These are phyloP conservation scores for Oenanthe oenanthe DNA, from an alignment of 2,113 vertebrate species.

Conservation along the genomic window DNA sequence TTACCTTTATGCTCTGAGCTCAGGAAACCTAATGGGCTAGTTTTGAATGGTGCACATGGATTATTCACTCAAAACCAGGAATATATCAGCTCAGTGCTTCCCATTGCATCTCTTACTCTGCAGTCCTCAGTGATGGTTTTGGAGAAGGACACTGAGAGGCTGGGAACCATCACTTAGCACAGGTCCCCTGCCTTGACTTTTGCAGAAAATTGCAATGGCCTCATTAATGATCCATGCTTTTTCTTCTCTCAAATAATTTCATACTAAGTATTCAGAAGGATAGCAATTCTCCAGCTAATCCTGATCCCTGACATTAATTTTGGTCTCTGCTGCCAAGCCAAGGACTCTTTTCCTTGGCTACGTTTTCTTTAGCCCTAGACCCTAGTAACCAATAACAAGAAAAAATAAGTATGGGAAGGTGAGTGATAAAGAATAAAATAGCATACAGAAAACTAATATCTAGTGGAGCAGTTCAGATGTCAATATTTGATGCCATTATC, in stretches of 20 bases:
- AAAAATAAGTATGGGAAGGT: background rate
- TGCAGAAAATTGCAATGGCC: background rate
- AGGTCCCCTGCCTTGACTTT: background rate
- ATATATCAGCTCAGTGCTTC: background rate
- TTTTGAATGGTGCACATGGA: background rate
- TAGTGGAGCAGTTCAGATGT: slow-evolving; percentile 47
- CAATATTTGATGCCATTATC: slow-evolving; percentile 60
- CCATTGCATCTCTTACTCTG: background rate
- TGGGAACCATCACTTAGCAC: background rate
- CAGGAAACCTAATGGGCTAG: background rate
- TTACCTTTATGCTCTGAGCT: background rate
- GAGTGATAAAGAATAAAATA: slow-evolving; percentile 22
- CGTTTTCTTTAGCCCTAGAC: background rate
- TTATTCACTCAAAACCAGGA: background rate
- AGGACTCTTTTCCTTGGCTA: background rate
- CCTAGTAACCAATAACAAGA: slow-evolving; percentile 2
- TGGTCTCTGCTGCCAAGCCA: background rate
- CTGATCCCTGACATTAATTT: background rate
- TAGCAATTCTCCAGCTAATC: background rate
- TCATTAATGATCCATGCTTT: background rate
- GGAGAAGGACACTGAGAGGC: background rate
- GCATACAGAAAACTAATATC: slow-evolving; percentile 49
- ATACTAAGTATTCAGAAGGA: background rate
- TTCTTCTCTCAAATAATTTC: background rate
- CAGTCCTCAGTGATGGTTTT: background rate